Base-by-base conservation (phyloP, 2,888 invertebrate genomes). In the Drosophila birchii region DNA sequence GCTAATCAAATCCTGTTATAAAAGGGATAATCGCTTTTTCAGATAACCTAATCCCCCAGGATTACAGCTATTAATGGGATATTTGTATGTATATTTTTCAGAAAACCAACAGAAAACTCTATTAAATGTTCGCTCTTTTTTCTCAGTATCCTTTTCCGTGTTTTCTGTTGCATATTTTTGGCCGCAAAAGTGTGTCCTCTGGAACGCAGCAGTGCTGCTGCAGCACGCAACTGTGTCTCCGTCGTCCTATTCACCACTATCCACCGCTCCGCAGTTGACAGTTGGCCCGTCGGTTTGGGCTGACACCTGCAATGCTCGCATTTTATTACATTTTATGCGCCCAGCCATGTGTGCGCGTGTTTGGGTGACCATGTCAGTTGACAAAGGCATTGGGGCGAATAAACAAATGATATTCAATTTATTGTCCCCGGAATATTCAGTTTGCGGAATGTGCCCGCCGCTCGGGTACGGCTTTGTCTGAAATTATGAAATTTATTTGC, bases 221-320 rank as follows among this genome's bases (percentile, higher is more conserved):
- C 54, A 32, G 51, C 20, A 34, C 20, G 34, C 14, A 34, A 36
- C 51, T 39, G 20, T 36, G 56, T 36, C 29, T n/a, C 16, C 45
- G 4, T 16, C 45, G 26, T n/a, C 45, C n/a, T n/a, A n/a, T n/a
- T n/a, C n/a, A n/a, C n/a, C 26, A 44, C 45, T 16, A 16, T 26
- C 45, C 45, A n/a, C 77, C 68, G 76, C 60, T 53, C 71, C 67
- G 45, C 63, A 55, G 68, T 12, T 85, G 89, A 89, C 89, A 89
- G 88, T 80, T 64, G 60, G 56, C 75, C 78, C 79, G 74, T 87
- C 89, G 85, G 75, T 69, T 71, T 75, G 57, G 68, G 58, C 44
- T 82, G 89, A 82, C 88, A 89, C 89, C 89, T 86, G 89, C 89
- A 89, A 78, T 87, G 88, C 76, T 80, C 80, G 88, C 82, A 86